Conservation (phyloP, 2,888 invertebrate species). For the Caradrina clavipalpis region DNA sequence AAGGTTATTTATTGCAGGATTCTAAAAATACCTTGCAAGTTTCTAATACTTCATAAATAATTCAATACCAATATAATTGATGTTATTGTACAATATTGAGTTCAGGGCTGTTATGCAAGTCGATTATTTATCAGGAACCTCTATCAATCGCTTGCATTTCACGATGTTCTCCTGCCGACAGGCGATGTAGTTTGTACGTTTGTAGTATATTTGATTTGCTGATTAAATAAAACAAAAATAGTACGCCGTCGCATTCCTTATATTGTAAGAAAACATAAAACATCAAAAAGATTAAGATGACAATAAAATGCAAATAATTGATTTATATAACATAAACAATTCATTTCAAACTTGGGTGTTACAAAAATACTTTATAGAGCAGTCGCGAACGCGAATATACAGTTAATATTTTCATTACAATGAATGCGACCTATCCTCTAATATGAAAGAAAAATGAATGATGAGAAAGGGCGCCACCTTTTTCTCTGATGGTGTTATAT, state of each 20-base stretch:
- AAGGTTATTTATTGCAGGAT: neutral
- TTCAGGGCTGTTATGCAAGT: conserved; percentile 60
- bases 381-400: conserved; percentile 32
- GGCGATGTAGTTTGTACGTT: neutral
- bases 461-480: conserved; percentile 82
- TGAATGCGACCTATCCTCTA: conserved; percentile 89
- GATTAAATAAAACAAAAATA: conserved; percentile 76
- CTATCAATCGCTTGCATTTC: conserved; percentile 23
- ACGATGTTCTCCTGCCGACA: conserved; percentile 37
- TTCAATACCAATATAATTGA: conserved; percentile 45
- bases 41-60: conserved; percentile 65
- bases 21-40: conserved; percentile 40
- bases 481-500: conserved; percentile 75
- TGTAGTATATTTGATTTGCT: neutral
- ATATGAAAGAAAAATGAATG: conserved; percentile 78
- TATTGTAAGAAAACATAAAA: conserved; percentile 87
- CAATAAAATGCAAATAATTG: conserved; percentile 60
- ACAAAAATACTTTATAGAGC: conserved; percentile 45
- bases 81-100: conserved; percentile 58
- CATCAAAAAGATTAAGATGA: conserved; percentile 52
- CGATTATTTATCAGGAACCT: conserved; percentile 40
- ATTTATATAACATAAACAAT: conserved; percentile 44
- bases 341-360: conserved; percentile 48
- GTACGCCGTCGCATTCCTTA: conserved; percentile 89
- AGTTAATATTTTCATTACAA: conserved; percentile 82